A percentile compares a stretch with the other conserved stretches of the same genome.
Conservation (phyloP, 1,140 invertebrate species). For the Drosophila albomicans region DNA sequence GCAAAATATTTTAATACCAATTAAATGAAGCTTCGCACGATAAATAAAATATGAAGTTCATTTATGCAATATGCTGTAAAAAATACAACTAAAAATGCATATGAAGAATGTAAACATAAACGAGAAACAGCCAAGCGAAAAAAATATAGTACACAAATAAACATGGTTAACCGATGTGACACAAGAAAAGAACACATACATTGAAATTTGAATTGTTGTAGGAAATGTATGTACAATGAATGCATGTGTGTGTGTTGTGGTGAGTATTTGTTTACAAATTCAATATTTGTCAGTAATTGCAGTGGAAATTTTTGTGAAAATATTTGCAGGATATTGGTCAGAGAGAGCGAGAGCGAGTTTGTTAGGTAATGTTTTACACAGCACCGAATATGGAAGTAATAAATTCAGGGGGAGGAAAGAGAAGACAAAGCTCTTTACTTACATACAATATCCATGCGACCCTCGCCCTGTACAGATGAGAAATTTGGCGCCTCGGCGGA, state of each 20-base stretch:
- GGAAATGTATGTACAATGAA: background rate
- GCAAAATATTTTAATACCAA: conserved; percentile 1
- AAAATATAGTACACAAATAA: conserved; percentile 1
- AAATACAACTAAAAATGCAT: conserved; percentile 1
- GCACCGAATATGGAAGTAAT: background rate
- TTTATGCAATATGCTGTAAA: background rate
- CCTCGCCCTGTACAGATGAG: conserved; percentile 88
- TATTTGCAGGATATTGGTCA: conserved; percentile 36
- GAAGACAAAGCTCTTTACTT: conserved; percentile 82
- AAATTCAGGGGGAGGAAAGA: background rate
- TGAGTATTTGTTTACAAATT: conserved; percentile 42
- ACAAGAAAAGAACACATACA: conserved; percentile 10
- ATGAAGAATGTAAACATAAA: conserved; percentile 15
- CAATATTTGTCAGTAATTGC: conserved; percentile 76
- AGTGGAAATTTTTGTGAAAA: conserved; percentile 56
- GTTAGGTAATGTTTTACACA: conserved; percentile 15
- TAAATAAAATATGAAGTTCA: conserved; percentile 8
- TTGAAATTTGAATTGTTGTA: background rate
- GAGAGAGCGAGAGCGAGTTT: background rate
- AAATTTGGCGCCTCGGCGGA: conserved; percentile 91
- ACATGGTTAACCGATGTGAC: conserved; percentile 8
- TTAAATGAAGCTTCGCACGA: background rate
- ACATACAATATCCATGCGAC: conserved; percentile 90
- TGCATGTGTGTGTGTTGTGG: background rate
- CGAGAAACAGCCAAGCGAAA: background rate